Percentiles rank a stretch among this genome's conserved stretches.
phyloP scores from a whole-genome alignment of 1,140 invertebrate species.

The Drosophila tristis region DNA sequence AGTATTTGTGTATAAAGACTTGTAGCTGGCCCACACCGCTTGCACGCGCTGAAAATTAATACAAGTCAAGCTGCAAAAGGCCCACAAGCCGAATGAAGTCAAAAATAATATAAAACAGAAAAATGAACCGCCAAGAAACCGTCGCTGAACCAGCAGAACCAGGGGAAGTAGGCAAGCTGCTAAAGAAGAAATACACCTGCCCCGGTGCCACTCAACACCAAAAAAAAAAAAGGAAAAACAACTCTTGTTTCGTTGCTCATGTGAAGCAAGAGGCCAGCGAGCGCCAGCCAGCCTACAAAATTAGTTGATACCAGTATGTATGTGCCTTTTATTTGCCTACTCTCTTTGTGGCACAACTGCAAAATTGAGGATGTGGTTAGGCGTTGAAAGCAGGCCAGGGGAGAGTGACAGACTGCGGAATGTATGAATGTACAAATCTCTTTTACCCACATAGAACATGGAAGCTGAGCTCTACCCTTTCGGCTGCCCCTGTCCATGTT shows the following conservation, averaged over 20 bases:
- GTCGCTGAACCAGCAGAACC: slow-evolving; percentile 15
- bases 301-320: slow-evolving; percentile 39
- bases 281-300: slow-evolving; percentile 43
- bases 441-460: slow-evolving; percentile 58
- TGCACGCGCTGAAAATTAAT: slow-evolving; percentile 71
- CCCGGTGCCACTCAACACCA: slow-evolving; percentile 20
- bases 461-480: not conserved
- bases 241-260: slow-evolving; percentile 40
- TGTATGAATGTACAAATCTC: slow-evolving; percentile 62
- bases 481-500: not conserved
- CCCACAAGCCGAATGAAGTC: slow-evolving; percentile 40
- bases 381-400: slow-evolving; percentile 8
- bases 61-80: slow-evolving; percentile 69
- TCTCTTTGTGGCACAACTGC: slow-evolving; percentile 61
- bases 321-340: slow-evolving; percentile 6
- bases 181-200: slow-evolving; percentile 73
- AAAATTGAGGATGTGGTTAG: slow-evolving; percentile 79
- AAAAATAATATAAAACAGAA: slow-evolving; percentile 20
- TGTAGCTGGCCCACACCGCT: slow-evolving; percentile 24
- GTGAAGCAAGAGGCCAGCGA: slow-evolving; percentile 45
- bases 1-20: slow-evolving; percentile 1
- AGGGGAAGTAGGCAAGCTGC: slow-evolving; percentile 34
- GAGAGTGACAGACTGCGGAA: slow-evolving; percentile 10
- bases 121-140: slow-evolving; percentile 54
- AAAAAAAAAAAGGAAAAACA: slow-evolving; percentile 1